A percentile compares a stretch with the other conserved stretches of the same genome.
Evolutionary conservation across 2,888 invertebrate species (phyloP).

Genomic region (Netelia virgata): DNA sequence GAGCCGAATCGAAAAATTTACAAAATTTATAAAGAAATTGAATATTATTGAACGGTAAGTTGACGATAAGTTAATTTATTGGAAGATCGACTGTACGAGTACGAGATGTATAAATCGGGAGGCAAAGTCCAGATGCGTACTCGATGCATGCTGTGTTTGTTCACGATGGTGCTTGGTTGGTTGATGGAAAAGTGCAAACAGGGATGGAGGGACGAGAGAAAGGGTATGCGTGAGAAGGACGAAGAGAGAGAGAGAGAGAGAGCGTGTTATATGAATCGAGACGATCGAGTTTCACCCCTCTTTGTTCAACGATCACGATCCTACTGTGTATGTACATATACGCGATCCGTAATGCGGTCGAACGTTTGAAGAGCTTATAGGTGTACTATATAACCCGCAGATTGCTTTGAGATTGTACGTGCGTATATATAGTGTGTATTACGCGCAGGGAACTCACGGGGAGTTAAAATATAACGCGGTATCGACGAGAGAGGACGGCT

Average conservation of each 20-base stretch:
- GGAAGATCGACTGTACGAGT: too few relatives aligned
- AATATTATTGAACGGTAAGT: too few relatives aligned
- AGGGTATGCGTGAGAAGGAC: background rate
- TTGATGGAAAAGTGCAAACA: conserved; percentile 71
- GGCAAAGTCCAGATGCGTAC: conserved; percentile 67
- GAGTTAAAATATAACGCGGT: conserved; percentile 56
- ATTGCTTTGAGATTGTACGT: conserved; percentile 55
- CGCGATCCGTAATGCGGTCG: conserved; percentile 39
- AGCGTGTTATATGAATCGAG: conserved; percentile 57
- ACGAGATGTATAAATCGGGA: background rate
- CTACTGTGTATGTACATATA: conserved; percentile 9
- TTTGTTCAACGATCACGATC: conserved; percentile 64
- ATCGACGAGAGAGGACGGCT: conserved; percentile 24
- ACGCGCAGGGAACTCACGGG: conserved; percentile 28
- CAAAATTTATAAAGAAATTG: too few relatives aligned
- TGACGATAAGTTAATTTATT: too few relatives aligned
- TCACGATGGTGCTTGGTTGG: conserved; percentile 60
- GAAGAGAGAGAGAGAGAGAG: conserved; percentile 41
- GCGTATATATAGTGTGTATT: conserved; percentile 41
- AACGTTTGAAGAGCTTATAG: conserved; percentile 55
- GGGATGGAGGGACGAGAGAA: conserved; percentile 13
- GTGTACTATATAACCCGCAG: conserved; percentile 7
- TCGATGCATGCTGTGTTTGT: conserved; percentile 66
- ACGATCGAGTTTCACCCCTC: conserved; percentile 61
- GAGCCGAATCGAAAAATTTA: too few relatives aligned